A percentile compares a stretch with the other conserved stretches of the same genome.
Conservation (phyloP, 2,113 vertebrate species). For the Xenotilapia leptura region DNA sequence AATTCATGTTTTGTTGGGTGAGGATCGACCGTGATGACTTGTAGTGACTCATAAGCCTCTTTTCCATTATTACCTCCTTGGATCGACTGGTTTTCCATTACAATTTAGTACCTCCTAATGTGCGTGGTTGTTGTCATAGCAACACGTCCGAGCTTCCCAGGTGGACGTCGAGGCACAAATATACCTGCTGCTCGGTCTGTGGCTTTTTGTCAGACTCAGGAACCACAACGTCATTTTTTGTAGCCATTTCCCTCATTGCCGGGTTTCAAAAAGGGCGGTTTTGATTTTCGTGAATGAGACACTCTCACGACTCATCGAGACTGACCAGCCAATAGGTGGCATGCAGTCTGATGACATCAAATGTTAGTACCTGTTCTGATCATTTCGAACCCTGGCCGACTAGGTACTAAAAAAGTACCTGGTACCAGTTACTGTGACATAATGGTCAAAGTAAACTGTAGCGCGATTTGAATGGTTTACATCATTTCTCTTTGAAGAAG, state of each 20-base stretch:
- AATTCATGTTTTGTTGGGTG: background rate
- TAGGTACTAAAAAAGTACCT: background rate
- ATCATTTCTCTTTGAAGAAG: background rate
- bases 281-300: background rate
- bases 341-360: background rate
- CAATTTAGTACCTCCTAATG: background rate
- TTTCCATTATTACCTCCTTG: background rate
- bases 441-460: background rate
- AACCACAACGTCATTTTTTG: background rate
- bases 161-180: background rate
- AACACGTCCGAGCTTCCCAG: background rate
- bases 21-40: background rate
- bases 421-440: background rate
- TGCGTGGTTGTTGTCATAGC: background rate
- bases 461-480: background rate
- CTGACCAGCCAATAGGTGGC: background rate
- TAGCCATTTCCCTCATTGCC: background rate
- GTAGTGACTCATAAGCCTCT: background rate
- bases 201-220: background rate
- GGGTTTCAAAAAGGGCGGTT: background rate
- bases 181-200: background rate
- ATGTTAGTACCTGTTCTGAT: background rate
- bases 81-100: background rate
- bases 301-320: background rate
- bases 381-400: background rate